phyloP scores from a whole-genome alignment of 2,113 vertebrate species.

The Cichladusa arquata region DNA sequence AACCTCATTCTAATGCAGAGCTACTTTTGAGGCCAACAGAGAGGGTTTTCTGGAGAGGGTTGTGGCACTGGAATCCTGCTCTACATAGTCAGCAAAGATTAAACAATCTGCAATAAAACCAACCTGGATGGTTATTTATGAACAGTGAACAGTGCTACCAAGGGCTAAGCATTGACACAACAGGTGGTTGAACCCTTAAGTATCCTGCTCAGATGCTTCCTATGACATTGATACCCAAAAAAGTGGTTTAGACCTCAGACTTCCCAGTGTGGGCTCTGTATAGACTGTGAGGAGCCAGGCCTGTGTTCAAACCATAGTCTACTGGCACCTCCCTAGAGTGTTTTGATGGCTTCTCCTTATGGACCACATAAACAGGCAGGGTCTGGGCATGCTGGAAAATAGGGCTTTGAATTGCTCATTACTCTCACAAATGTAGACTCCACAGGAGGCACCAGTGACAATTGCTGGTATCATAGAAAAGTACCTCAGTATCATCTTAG shows the following conservation, averaged over 20 bases:
- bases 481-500: not conserved
- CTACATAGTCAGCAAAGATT: not conserved
- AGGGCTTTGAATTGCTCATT: not conserved
- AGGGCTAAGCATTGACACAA: not conserved
- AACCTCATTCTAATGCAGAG: not conserved
- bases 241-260: not conserved
- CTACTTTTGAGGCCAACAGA: not conserved
- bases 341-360: not conserved
- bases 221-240: not conserved
- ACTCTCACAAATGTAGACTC: not conserved
- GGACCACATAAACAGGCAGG: not conserved
- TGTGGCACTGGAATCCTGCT: not conserved
- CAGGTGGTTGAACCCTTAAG: fast-evolving
- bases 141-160: fast-evolving
- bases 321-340: not conserved
- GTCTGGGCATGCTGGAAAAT: not conserved
- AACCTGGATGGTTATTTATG: not conserved
- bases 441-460: not conserved
- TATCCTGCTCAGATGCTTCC: not conserved
- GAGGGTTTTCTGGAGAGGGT: not conserved
- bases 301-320: not conserved
- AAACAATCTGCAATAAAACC: not conserved
- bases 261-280: not conserved
- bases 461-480: not conserved
- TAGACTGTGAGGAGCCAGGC: not conserved